phyloP scores from a whole-genome alignment of 2,888 invertebrate species.

The Eustalomyia histrio region DNA sequence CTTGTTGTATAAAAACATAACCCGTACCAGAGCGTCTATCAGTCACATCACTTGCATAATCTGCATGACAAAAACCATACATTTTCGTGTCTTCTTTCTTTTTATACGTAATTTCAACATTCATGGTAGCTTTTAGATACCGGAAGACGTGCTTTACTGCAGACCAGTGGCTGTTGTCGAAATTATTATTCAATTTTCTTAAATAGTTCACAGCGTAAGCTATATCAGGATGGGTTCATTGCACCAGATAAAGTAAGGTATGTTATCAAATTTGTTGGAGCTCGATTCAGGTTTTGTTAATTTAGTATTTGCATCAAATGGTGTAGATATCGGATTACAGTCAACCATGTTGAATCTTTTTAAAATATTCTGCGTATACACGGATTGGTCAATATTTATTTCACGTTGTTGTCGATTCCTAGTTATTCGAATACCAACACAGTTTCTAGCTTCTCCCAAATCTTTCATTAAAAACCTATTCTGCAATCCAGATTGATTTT shows the following conservation, averaged over 20 bases:
- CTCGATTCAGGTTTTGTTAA: no score
- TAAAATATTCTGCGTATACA: no score
- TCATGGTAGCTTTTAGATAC: slow-evolving; percentile 20
- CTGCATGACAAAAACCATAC: slow-evolving; percentile 56
- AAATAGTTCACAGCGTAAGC: slow-evolving; percentile 9
- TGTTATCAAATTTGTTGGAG: no score
- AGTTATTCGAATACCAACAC: slow-evolving; percentile 10
- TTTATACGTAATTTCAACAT: neutral
- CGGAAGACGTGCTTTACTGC: slow-evolving; percentile 22
- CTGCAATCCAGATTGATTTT: slow-evolving; percentile 2
- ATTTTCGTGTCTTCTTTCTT: slow-evolving; percentile 25
- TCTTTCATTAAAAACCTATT: slow-evolving; percentile 7
- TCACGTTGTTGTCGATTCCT: neutral
- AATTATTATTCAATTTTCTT: slow-evolving; percentile 12
- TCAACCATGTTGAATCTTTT: no score
- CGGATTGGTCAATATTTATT: no score
- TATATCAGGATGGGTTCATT: slow-evolving; percentile 4
- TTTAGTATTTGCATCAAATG: no score
- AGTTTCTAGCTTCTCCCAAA: neutral
- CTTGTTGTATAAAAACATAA: slow-evolving; percentile 15
- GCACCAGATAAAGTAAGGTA: slow-evolving; percentile 11
- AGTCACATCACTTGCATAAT: slow-evolving; percentile 57
- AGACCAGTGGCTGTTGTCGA: slow-evolving; percentile 8
- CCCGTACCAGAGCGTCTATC: slow-evolving; percentile 53
- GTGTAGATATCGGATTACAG: no score